A percentile compares a stretch with the other conserved stretches of the same genome.
phyloP scores from a whole-genome alignment of 1,140 invertebrate genomes.

The Drosophila nikananu region DNA sequence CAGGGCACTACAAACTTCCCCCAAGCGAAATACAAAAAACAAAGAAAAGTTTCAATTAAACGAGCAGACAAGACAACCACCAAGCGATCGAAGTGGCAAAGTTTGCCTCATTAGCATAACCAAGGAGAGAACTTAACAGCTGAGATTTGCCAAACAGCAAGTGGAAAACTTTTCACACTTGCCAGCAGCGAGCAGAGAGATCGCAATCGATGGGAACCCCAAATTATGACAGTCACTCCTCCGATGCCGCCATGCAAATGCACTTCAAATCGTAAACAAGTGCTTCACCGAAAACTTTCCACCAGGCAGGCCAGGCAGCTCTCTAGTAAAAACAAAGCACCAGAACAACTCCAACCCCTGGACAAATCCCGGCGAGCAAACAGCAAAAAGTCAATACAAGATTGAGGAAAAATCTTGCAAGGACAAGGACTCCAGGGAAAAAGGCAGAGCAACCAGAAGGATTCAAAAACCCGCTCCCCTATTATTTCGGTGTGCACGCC shows the following conservation, averaged over 20 bases:
- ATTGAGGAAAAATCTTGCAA: conserved; percentile 48
- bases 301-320: conserved; percentile 27
- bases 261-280: conserved; percentile 82
- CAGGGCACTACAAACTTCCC: conserved; percentile 9
- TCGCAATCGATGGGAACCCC: conserved; percentile 56
- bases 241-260: conserved; percentile 37
- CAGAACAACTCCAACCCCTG: conserved; percentile 5
- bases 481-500: conserved; percentile 55
- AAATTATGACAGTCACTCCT: conserved; percentile 68
- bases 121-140: conserved; percentile 62
- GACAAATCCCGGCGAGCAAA: conserved; percentile 36
- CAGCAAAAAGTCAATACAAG: conserved; percentile 43
- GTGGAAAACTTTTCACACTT: conserved; percentile 73
- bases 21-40: conserved; percentile 13
- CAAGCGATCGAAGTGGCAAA: conserved; percentile 49
- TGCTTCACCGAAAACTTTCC: conserved; percentile 70
- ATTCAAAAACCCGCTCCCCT: conserved; percentile 7
- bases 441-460: conserved; percentile 1
- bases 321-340: conserved; percentile 66
- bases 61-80: conserved; percentile 29
- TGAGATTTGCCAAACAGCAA: conserved; percentile 62
- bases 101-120: conserved; percentile 78
- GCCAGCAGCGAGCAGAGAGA: conserved; percentile 19
- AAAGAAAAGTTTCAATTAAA: conserved; percentile 64
- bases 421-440: conserved; percentile 9